Conservation (phyloP, 2,113 vertebrate species). For the Paradoxurus hermaphroditus region DNA sequence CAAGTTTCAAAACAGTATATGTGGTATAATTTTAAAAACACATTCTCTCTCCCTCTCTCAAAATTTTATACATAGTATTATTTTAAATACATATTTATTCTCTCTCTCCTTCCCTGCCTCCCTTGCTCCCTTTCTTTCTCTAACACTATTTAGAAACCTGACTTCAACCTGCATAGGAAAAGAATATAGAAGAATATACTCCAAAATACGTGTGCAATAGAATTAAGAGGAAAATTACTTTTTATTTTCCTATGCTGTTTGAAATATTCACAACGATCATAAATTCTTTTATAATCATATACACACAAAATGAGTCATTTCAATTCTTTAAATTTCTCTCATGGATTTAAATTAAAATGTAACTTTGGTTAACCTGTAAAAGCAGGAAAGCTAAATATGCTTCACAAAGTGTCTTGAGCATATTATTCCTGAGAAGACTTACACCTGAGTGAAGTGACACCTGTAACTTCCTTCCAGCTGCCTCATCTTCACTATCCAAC, state of each 20-base stretch:
- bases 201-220: not conserved
- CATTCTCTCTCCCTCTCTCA: not conserved
- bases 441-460: not conserved
- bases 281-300: slow-evolving; percentile 6
- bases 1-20: not conserved
- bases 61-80: not conserved
- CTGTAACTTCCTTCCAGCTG: not conserved
- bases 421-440: not conserved
- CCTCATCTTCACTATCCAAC: not conserved
- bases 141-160: not conserved
- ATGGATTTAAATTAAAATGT: not conserved
- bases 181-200: not conserved
- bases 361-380: slow-evolving; percentile 8
- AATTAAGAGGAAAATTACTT: not conserved
- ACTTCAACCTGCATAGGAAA: not conserved
- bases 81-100: not conserved
- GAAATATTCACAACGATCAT: not conserved
- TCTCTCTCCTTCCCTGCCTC: not conserved
- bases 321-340: not conserved
- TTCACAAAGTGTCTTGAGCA: not conserved
- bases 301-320: not conserved
- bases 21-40: not conserved
- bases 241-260: not conserved
- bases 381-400: not conserved
- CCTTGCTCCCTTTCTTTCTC: not conserved